These are phyloP conservation scores for Chamaetylas fuelleborni DNA, from an alignment of 2,113 vertebrate species.

Conservation along the genomic window DNA sequence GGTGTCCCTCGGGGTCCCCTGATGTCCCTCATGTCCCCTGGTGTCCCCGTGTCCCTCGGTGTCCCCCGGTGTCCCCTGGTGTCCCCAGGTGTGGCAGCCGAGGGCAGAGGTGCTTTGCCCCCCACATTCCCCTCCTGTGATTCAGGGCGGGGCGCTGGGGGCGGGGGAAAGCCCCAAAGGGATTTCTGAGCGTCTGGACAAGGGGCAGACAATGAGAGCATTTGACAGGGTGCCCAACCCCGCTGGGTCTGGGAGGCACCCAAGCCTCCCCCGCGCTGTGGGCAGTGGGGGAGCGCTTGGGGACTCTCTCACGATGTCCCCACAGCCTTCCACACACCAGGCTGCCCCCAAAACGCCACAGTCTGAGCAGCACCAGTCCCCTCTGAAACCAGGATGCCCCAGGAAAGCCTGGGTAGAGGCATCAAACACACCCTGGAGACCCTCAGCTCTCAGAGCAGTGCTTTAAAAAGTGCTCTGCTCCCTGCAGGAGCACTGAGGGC, in stretches of 20 bases:
- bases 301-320: not conserved
- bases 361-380: not conserved
- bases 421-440: not conserved
- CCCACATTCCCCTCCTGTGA: too few relatives aligned
- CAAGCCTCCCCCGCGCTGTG: not conserved
- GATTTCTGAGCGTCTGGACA: not conserved
- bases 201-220: not conserved
- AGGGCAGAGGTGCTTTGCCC: too few relatives aligned
- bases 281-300: not conserved
- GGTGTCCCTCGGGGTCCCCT: too few relatives aligned
- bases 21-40: too few relatives aligned
- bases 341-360: not conserved
- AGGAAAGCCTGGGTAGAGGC: not conserved
- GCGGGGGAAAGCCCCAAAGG: not conserved
- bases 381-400: not conserved
- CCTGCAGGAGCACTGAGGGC: not conserved
- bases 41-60: too few relatives aligned
- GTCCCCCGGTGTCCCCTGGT: too few relatives aligned
- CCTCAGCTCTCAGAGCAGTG: rapidly evolving
- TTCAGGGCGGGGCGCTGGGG: not conserved
- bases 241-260: not conserved
- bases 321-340: not conserved
- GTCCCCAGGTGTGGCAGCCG: too few relatives aligned
- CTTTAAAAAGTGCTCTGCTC: not conserved
- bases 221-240: constrained; percentile 36